These are phyloP conservation scores for Dromas ardeola DNA, from an alignment of 2,113 vertebrate genomes.

Conservation along the genomic window DNA sequence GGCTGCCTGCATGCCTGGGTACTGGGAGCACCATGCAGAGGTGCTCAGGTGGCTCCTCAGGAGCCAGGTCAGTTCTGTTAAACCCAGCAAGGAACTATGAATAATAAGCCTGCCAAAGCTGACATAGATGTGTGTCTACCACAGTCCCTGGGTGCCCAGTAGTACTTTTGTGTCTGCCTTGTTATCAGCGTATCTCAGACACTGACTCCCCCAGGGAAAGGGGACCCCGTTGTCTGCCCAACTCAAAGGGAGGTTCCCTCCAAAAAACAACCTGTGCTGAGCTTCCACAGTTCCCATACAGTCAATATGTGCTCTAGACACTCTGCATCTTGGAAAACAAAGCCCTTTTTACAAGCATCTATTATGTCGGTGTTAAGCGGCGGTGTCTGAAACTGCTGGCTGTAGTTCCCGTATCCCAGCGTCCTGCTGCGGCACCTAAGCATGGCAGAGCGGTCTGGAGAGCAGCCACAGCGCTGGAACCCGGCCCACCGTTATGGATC, in stretches of 20 bases:
- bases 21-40: neutral
- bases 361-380: neutral
- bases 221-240: neutral
- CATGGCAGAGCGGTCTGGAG: neutral
- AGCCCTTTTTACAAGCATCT: neutral
- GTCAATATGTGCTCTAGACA: neutral
- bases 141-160: neutral
- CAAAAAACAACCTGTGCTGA: neutral
- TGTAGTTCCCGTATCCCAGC: neutral
- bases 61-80: neutral
- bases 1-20: neutral
- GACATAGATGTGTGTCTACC: neutral
- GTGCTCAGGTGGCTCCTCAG: neutral
- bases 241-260: neutral
- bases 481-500: neutral
- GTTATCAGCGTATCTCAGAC: neutral
- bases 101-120: neutral
- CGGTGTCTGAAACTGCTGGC: slow-evolving; percentile 27
- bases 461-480: neutral
- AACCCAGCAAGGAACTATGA: neutral
- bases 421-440: neutral
- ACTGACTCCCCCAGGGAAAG: neutral
- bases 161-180: neutral
- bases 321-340: neutral
- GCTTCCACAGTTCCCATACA: neutral